These are phyloP conservation scores for Passer domesticus DNA, from an alignment of 2,113 vertebrate genomes.

Conservation along the genomic window DNA sequence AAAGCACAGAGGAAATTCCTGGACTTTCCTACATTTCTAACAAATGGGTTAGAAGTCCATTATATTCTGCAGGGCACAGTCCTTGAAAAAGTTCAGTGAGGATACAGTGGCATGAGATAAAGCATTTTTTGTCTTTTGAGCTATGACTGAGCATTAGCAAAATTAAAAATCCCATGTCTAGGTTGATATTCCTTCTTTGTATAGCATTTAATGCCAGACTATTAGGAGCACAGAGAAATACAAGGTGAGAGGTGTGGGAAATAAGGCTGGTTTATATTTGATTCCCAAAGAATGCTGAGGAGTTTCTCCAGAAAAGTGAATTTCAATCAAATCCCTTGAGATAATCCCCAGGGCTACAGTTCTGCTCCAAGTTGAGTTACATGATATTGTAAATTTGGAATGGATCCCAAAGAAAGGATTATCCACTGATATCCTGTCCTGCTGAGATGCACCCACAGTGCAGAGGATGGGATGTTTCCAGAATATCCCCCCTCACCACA, in stretches of 20 bases:
- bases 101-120: background rate
- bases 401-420: constrained; percentile 43
- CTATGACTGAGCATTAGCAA: background rate
- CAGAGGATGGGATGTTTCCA: background rate
- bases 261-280: background rate
- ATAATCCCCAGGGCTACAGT: constrained; percentile 30
- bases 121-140: background rate
- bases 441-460: background rate
- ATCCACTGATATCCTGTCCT: background rate
- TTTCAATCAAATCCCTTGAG: constrained; percentile 34
- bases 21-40: background rate
- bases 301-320: constrained; percentile 23
- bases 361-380: background rate
- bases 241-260: constrained; percentile 24
- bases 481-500: background rate
- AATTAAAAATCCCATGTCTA: background rate
- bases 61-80: background rate
- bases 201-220: background rate
- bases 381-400: constrained; percentile 34
- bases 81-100: background rate
- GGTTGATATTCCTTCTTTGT: background rate
- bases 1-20: background rate
- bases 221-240: background rate
- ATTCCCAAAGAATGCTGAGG: background rate
- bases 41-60: background rate